A percentile compares a stretch with the other conserved stretches of the same genome.
phyloP scores from a whole-genome alignment of 2,888 invertebrate species.

The Philonicus albiceps region DNA sequence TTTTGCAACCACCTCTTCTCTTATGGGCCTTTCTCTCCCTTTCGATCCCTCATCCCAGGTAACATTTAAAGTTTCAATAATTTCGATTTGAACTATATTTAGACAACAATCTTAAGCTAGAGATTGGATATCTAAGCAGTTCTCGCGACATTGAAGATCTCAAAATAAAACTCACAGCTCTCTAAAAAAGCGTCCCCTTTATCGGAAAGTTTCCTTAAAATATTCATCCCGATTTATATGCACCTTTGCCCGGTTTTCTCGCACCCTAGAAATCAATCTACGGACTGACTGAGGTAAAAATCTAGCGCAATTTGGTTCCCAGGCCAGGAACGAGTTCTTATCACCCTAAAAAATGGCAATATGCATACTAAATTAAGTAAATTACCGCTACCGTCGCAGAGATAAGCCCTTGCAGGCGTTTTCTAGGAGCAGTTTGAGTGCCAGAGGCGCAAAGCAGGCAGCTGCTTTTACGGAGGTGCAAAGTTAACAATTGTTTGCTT shows the following conservation, averaged over 20 bases:
- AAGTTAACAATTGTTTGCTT: neutral
- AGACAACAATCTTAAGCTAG: neutral
- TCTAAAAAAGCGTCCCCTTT: constrained; percentile 21
- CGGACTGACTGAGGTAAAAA: neutral
- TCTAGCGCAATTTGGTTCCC: neutral
- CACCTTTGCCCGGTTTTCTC: neutral
- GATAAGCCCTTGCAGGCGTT: neutral
- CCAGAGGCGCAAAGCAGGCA: neutral
- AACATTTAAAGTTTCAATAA: too few relatives aligned
- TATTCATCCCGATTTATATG: neutral
- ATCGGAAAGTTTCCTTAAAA: neutral
- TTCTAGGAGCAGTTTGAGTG: neutral
- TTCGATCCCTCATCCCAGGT: too few relatives aligned
- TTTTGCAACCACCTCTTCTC: too few relatives aligned
- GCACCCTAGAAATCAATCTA: neutral
- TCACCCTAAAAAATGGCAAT: neutral
- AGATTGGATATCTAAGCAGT: neutral
- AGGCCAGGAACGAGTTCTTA: neutral
- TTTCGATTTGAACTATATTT: neutral
- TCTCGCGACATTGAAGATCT: neutral
- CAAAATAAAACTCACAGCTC: constrained; percentile 5
- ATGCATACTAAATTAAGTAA: neutral
- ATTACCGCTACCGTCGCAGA: neutral
- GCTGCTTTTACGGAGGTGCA: neutral
- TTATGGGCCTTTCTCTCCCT: too few relatives aligned